Evolutionary conservation across 2,888 invertebrate genomes (phyloP).

Genomic region (Argyresthia goedartella): DNA sequence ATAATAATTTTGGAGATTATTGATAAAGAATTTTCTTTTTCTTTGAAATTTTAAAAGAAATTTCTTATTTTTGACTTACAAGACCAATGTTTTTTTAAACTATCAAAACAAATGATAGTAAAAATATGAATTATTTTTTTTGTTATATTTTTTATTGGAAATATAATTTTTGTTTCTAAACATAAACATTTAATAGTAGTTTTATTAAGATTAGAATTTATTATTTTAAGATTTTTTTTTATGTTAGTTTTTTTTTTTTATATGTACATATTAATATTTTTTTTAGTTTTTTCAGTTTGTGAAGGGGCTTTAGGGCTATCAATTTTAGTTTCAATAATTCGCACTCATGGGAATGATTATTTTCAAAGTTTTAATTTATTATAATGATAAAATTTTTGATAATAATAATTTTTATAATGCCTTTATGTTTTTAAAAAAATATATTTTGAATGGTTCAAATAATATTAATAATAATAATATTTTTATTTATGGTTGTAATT

Average conservation of each 20-base stretch:
- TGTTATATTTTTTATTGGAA: slow-evolving; percentile 59
- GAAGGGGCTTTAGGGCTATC: slow-evolving; percentile 74
- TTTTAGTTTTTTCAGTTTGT: slow-evolving; percentile 75
- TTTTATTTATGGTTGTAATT: slow-evolving; percentile 55
- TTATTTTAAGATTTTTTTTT: slow-evolving; percentile 70
- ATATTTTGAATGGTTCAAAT: slow-evolving; percentile 67
- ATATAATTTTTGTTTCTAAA: slow-evolving; percentile 66
- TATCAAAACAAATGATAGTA: slow-evolving; percentile 73
- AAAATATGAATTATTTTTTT: slow-evolving; percentile 39
- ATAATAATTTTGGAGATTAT: slow-evolving; percentile 81
- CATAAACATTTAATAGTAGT: slow-evolving; percentile 72
- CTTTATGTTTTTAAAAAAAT: slow-evolving; percentile 59
- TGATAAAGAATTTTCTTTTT: slow-evolving; percentile 65
- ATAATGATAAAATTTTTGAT: slow-evolving; percentile 72
- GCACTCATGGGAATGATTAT: slow-evolving; percentile 75
- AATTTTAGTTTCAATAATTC: slow-evolving; percentile 73
- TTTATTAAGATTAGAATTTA: slow-evolving; percentile 73
- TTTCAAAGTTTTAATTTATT: slow-evolving; percentile 69
- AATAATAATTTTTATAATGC: slow-evolving; percentile 56
- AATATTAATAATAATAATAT: slow-evolving; percentile 58
- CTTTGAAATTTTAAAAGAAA: slow-evolving; percentile 73
- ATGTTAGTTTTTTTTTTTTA: slow-evolving; percentile 56
- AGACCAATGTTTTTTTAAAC: slow-evolving; percentile 78
- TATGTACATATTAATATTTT: slow-evolving; percentile 70
- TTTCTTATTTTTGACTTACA: slow-evolving; percentile 75